Percentiles rank a stretch among this genome's conserved stretches.
phyloP scores from a whole-genome alignment of 2,797 vertebrate genomes.

The Pangasius macronema region DNA sequence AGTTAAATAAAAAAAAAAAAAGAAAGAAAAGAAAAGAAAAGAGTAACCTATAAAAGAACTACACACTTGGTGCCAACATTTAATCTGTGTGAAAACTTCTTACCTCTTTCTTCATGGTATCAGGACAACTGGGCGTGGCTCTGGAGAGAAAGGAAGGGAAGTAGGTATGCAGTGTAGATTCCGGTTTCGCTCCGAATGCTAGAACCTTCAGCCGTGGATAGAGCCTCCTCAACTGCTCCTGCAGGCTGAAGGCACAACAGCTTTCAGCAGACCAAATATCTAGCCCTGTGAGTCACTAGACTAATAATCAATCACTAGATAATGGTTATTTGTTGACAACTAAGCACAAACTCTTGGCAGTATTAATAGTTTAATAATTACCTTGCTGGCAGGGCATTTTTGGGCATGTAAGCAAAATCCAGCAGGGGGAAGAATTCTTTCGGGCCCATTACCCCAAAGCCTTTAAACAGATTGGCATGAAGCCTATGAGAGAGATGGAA shows the following conservation, averaged over 20 bases:
- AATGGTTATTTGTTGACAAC: background rate
- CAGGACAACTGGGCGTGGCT: constrained; percentile 83
- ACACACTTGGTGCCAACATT: background rate
- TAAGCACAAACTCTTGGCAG: background rate
- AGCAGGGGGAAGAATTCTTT: constrained; percentile 97
- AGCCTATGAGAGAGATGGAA: constrained; percentile 70
- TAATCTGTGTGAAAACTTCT: constrained; percentile 16
- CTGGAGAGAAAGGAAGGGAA: constrained; percentile 95
- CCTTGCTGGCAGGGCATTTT: constrained; percentile 88
- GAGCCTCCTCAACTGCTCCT: constrained; percentile 88
- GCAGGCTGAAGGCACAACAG: constrained; percentile 73
- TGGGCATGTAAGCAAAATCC: constrained; percentile 97
- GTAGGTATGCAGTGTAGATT: constrained; percentile 85
- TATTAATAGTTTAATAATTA: constrained; percentile 57
- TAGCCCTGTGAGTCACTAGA: background rate
- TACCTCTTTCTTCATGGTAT: constrained; percentile 91
- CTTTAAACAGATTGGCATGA: constrained; percentile 91
- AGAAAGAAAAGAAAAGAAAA: background rate
- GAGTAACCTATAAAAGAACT: background rate
- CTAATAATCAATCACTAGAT: background rate
- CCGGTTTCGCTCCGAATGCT: constrained; percentile 88
- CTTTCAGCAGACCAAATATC: background rate
- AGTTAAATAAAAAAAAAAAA: background rate
- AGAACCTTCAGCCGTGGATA: constrained; percentile 92
- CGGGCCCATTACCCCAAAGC: constrained; percentile 92